Conservation (phyloP, 2,797 vertebrate genomes). For the Acipenser oxyrinchus region DNA sequence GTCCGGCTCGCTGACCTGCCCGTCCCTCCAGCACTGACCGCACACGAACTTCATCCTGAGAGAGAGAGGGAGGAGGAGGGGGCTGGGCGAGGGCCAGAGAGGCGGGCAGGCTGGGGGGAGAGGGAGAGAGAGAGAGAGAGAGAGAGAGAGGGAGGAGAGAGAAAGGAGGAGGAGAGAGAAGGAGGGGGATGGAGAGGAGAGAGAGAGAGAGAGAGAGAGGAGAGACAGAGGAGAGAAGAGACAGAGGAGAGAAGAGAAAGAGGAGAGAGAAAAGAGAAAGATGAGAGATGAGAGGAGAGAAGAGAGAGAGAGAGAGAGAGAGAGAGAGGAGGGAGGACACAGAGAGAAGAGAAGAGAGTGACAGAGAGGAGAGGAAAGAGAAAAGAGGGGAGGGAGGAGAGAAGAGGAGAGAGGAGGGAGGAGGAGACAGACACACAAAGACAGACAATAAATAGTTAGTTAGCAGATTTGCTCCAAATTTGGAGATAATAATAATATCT, state of each 20-base stretch:
- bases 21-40: conserved; percentile 75
- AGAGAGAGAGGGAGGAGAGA: background rate
- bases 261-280: background rate
- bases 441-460: too few species aligned
- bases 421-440: too few species aligned
- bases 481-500: too few species aligned
- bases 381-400: too few species aligned
- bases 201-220: background rate
- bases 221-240: background rate
- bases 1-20: conserved; percentile 78
- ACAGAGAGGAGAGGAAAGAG: background rate
- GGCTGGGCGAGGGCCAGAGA: conserved; percentile 30
- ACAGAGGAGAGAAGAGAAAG: background rate
- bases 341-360: background rate
- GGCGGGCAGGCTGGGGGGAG: conserved; percentile 36
- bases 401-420: too few species aligned
- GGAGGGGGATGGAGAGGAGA: conserved; percentile 4
- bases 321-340: too few species aligned
- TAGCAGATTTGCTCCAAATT: too few species aligned
- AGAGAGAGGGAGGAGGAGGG: background rate
- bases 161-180: conserved; percentile 17
- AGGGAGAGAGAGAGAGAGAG: background rate
- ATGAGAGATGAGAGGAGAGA: background rate
- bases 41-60: conserved; percentile 84
- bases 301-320: too few species aligned